Conservation (phyloP, 92 coral and sea anemone genomes). For the Hydrozoanthus gracilis region DNA sequence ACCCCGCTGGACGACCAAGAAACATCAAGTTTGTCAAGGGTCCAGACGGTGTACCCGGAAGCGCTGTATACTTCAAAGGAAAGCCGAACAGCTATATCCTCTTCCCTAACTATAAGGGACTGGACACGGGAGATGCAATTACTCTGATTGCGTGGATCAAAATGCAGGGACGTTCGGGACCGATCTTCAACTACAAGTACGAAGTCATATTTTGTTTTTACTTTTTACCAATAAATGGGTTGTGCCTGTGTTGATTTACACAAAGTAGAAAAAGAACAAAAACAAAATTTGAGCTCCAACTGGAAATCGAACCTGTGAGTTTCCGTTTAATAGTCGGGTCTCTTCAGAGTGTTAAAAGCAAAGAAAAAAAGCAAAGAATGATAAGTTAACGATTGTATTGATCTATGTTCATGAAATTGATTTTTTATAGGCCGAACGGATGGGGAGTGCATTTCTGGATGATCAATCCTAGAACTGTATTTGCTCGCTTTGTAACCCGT, state of each 20-base stretch:
- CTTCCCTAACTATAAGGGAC: conserved; percentile 78
- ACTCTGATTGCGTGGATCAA: conserved; percentile 86
- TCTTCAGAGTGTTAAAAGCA: too few species aligned
- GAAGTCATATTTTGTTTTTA: neutral
- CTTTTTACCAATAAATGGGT: neutral
- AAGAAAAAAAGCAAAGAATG: neutral
- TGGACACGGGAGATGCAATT: conserved; percentile 79
- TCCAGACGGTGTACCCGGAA: conserved; percentile 79
- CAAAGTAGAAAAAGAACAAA: neutral
- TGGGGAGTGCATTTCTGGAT: conserved; percentile 48
- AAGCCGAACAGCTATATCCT: conserved; percentile 70
- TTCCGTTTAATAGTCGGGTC: too few species aligned
- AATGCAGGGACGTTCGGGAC: conserved; percentile 82
- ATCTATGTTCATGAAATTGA: neutral
- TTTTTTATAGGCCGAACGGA: conserved; percentile 6
- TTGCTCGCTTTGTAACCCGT: conserved; percentile 20
- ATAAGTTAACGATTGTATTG: neutral
- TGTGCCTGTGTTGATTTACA: neutral
- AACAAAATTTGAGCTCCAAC: too few species aligned
- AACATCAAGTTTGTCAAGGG: conserved; percentile 68
- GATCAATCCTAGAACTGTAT: conserved; percentile 26
- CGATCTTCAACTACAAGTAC: conserved; percentile 80
- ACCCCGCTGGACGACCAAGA: conserved; percentile 62
- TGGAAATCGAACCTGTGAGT: too few species aligned
- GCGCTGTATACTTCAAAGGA: conserved; percentile 78